Percentiles rank a stretch among this genome's conserved stretches.
These are phyloP conservation scores for Onychomys arenicola DNA, from an alignment of 2,797 vertebrate genomes.

Conservation along the genomic window DNA sequence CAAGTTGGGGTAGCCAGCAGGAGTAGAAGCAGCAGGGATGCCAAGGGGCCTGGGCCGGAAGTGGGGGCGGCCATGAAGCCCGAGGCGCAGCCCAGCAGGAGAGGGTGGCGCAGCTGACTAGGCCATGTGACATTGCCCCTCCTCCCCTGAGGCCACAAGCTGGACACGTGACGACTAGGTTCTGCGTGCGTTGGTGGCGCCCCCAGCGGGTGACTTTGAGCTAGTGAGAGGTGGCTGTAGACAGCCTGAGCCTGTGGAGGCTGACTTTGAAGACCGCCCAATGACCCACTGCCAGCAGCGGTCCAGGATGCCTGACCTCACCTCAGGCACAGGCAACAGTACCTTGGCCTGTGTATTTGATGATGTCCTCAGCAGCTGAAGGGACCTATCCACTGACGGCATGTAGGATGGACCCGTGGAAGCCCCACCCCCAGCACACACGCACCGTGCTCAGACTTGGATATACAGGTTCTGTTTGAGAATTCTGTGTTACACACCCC, in stretches of 20 bases:
- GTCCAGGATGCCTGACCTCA: neutral
- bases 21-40: neutral
- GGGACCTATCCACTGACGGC: neutral
- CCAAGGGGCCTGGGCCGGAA: rapidly evolving
- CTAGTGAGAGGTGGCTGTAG: neutral
- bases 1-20: neutral
- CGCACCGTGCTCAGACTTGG: neutral
- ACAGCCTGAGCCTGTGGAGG: neutral
- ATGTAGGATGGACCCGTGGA: neutral
- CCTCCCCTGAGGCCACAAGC: neutral
- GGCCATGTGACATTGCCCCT: neutral
- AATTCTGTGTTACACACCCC: neutral
- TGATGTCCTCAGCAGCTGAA: neutral
- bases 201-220: neutral
- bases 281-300: neutral
- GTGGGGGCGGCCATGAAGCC: neutral
- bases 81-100: neutral
- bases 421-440: neutral
- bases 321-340: neutral
- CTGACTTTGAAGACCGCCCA: neutral
- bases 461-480: neutral
- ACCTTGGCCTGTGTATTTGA: neutral
- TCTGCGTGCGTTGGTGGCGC: neutral
- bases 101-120: neutral
- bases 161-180: neutral